Conservation (phyloP, 2,888 invertebrate genomes). For the Tenthredo amoena region DNA sequence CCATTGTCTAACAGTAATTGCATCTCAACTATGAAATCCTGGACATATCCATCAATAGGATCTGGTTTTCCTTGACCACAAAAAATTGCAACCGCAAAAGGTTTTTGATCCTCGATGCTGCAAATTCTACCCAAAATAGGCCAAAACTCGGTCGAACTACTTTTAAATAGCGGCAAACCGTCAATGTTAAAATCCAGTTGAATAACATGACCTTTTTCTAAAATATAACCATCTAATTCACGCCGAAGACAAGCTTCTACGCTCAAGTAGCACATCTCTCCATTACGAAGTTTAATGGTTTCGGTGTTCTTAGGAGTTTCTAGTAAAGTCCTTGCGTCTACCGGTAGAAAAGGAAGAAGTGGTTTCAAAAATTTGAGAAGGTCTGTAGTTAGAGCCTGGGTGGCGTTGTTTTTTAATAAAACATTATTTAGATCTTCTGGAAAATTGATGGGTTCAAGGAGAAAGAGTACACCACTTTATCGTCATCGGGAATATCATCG, state of each 20-base stretch:
- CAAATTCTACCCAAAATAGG: background rate
- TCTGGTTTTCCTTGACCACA: background rate
- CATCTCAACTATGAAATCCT: conserved; percentile 11
- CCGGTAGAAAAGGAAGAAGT: background rate
- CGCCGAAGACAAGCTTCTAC: background rate
- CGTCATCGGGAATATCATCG: background rate
- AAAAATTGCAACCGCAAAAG: conserved; percentile 18
- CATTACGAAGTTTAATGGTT: background rate
- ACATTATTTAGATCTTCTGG: background rate
- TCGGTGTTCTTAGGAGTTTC: background rate
- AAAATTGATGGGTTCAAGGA: background rate
- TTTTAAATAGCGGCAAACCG: conserved; percentile 29
- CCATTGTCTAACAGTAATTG: background rate
- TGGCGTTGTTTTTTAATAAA: conserved; percentile 3
- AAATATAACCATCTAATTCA: background rate
- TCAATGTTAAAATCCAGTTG: conserved; percentile 37
- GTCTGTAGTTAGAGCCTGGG: background rate
- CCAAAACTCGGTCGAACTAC: conserved; percentile 17
- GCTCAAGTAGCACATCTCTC: conserved; percentile 13
- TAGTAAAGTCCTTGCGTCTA: conserved; percentile 8
- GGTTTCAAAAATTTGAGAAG: conserved; percentile 6
- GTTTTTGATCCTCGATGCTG: background rate
- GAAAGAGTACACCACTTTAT: background rate
- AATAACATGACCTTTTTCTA: background rate
- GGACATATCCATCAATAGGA: background rate